Base-by-base conservation (phyloP, 2,888 invertebrate genomes). In the Hyposoter didymator region DNA sequence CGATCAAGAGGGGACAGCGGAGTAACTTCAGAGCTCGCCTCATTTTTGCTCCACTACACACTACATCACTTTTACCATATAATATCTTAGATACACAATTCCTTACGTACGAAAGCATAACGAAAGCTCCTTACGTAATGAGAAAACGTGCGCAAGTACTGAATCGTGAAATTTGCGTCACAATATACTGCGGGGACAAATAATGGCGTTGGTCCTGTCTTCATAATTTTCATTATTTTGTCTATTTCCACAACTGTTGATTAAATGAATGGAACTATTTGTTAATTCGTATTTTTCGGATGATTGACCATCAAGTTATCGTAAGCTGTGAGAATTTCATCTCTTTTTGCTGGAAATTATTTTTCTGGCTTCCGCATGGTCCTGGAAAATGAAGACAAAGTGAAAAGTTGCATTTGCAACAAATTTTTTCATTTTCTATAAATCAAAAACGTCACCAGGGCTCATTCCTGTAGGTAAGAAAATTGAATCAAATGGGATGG, bases 111-210 rank as follows among this genome's bases (percentile, higher is more conserved):
- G 28, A 69, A 47, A 49, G 59, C 43, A 59, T 67, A 78, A 84
- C 78, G 73, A 84, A 67, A 69, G 45, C 73, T 43, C 72, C 39
- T 84, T 84, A 67, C 73, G 66, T 49, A 81, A 84, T 43, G n/a
- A 55, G 66, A 84, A 83, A 84, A 75, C 62, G n/a, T 22, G 45
- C 43, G 72, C 32, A 81, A 81, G 67, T 73, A 39, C 39, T 66
- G 47, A 17, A 49, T 73, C 81, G 76, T 84, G 67, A 84, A 39
- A 73, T 81, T 73, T 69, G 52, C 84, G 76, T 78, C 66, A 81
- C 76, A 80, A 66, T 76, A 66, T 76, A 59, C 47, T 72, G 22
- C 22, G 67, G 39, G 43, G 66, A 72, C 45, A 73, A 55, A 78
- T 73, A 76, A 80, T 64, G 45, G 32, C 55, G 74, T 75, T 75